Evolutionary conservation across 2,888 invertebrate genomes (phyloP).

Genomic region (Fissipunctia ypsillon): DNA sequence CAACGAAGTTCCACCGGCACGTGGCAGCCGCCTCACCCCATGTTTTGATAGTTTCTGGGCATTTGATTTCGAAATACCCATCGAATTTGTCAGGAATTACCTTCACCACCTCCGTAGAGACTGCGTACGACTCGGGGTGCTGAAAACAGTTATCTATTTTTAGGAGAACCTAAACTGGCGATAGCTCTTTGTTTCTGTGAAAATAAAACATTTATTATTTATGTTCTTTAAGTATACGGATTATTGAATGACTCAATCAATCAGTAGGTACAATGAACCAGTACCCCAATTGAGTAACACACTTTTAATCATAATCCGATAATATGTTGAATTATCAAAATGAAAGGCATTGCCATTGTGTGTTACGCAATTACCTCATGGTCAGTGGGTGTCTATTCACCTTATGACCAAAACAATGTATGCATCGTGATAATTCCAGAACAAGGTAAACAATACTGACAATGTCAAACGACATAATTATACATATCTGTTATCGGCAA

Average conservation of each 20-base stretch:
- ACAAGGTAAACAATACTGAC: no score
- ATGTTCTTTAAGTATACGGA: background rate
- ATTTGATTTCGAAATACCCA: constrained; percentile 84
- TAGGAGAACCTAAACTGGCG: background rate
- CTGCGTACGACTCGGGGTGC: constrained; percentile 82
- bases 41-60: constrained; percentile 81
- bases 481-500: no score
- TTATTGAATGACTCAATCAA: background rate
- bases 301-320: background rate
- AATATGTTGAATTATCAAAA: background rate
- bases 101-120: constrained; percentile 80
- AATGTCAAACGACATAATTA: no score
- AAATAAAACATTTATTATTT: background rate
- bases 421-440: no score
- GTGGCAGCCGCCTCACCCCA: constrained; percentile 87
- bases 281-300: background rate
- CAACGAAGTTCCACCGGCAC: constrained; percentile 82
- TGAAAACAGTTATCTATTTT: constrained; percentile 54
- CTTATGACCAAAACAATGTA: no score
- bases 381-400: no score
- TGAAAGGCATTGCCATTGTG: background rate
- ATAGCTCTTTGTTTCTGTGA: background rate
- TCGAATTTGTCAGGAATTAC: constrained; percentile 82
- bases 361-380: background rate
- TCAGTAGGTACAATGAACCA: background rate